Evolutionary conservation across 2,888 invertebrate genomes (phyloP).

Genomic region (Aporophyla nigra): DNA sequence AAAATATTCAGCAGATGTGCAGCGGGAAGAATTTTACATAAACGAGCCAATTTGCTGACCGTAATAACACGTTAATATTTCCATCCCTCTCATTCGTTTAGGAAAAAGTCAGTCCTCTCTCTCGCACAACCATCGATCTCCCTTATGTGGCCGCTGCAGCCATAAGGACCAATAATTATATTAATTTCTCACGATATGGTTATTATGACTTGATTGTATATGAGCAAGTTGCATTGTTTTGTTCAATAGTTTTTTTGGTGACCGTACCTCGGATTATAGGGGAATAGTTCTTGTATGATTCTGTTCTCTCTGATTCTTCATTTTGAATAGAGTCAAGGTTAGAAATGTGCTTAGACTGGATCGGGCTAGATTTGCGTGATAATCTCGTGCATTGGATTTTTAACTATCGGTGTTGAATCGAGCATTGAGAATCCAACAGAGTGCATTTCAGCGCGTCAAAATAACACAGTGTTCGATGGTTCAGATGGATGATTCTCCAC

Average conservation of each 20-base stretch:
- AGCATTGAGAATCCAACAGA: too few species aligned
- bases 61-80: constrained; percentile 77
- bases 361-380: not conserved
- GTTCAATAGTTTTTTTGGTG: constrained; percentile 64
- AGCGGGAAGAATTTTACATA: constrained; percentile 79
- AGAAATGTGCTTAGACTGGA: not conserved
- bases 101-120: constrained; percentile 63
- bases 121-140: constrained; percentile 67
- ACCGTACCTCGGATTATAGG: constrained; percentile 44
- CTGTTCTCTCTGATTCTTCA: not conserved
- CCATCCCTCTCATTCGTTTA: constrained; percentile 33
- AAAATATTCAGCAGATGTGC: constrained; percentile 64
- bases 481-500: too few species aligned
- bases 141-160: constrained; percentile 69
- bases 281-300: constrained; percentile 11
- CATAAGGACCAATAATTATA: constrained; percentile 84
- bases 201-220: constrained; percentile 81
- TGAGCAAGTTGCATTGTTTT: constrained; percentile 69
- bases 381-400: too few species aligned
- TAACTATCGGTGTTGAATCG: too few species aligned
- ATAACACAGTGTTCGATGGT: too few species aligned
- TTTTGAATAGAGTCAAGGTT: not conserved
- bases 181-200: constrained; percentile 82
- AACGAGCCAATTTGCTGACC: constrained; percentile 82
- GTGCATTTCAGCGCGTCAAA: too few species aligned